Conservation (phyloP, 1,140 invertebrate genomes). For the Heliconius congener region DNA sequence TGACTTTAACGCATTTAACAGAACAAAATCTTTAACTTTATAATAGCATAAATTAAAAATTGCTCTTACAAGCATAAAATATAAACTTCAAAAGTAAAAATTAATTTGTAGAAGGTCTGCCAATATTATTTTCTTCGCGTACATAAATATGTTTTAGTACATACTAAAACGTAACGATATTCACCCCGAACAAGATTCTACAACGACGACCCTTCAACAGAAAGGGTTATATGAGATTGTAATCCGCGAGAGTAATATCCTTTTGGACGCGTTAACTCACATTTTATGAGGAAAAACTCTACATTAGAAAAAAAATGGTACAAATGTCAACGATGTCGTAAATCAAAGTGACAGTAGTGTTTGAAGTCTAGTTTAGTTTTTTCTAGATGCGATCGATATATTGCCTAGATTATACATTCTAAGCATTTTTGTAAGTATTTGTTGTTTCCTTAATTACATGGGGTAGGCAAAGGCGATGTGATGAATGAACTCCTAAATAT, state of each 20-base stretch:
- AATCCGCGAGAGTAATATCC: conserved; percentile 65
- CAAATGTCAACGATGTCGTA: conserved; percentile 41
- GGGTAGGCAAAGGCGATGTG: too few species aligned
- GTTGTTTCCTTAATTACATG: too few species aligned
- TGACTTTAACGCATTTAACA: too few species aligned
- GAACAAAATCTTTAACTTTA: background rate
- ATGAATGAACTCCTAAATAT: too few species aligned
- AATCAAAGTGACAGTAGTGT: conserved; percentile 33
- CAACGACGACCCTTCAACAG: conserved; percentile 22
- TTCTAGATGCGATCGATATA: too few species aligned
- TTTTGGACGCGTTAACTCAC: conserved; percentile 50
- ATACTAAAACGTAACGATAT: conserved; percentile 15
- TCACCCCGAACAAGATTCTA: conserved; percentile 18
- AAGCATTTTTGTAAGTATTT: too few species aligned
- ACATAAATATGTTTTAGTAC: conserved; percentile 20
- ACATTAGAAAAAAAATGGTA: conserved; percentile 35
- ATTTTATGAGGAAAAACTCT: conserved; percentile 43
- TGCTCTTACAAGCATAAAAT: background rate
- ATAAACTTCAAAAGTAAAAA: background rate
- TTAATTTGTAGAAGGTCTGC: background rate
- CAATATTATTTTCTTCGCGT: background rate
- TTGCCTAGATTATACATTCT: too few species aligned
- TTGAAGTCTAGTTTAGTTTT: background rate
- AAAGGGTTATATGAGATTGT: conserved; percentile 50
- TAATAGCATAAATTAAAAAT: background rate